phyloP scores from a whole-genome alignment of 2,797 vertebrate species.

The Dromococcyx pavoninus region DNA sequence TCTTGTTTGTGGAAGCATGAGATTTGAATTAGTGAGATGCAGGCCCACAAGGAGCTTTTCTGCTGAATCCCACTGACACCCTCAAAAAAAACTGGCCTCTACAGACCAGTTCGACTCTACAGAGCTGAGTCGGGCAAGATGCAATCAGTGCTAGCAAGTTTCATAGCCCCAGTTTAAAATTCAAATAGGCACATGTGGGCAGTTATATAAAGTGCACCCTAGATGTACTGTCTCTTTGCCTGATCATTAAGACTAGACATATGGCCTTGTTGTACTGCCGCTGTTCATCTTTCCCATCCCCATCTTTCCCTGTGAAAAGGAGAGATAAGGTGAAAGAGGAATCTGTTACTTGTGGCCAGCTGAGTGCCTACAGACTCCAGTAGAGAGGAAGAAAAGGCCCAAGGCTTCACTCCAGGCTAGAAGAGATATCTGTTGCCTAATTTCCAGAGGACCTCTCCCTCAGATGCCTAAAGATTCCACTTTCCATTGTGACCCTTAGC shows the following conservation, averaged over 20 bases:
- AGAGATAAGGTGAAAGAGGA: background rate
- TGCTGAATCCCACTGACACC: background rate
- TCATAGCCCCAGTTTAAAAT: background rate
- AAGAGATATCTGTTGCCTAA: background rate
- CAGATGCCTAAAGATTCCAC: background rate
- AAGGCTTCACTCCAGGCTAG: background rate
- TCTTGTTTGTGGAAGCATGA: background rate
- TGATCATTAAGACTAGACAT: background rate
- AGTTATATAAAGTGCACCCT: background rate
- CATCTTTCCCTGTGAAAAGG: accelerated
- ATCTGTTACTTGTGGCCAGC: background rate
- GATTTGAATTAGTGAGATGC: background rate
- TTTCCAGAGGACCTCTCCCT: background rate
- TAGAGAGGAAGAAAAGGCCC: background rate
- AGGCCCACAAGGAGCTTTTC: background rate
- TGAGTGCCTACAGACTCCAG: background rate
- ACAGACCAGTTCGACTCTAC: background rate
- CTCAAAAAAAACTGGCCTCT: background rate
- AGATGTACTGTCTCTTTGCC: background rate
- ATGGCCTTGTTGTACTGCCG: accelerated
- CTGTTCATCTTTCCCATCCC: background rate
- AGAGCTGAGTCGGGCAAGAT: background rate
- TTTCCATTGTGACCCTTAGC: background rate
- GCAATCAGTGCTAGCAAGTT: background rate
- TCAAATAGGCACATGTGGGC: accelerated